Conservation (phyloP, 2,113 vertebrate genomes). For the Microtus ochrogaster region DNA sequence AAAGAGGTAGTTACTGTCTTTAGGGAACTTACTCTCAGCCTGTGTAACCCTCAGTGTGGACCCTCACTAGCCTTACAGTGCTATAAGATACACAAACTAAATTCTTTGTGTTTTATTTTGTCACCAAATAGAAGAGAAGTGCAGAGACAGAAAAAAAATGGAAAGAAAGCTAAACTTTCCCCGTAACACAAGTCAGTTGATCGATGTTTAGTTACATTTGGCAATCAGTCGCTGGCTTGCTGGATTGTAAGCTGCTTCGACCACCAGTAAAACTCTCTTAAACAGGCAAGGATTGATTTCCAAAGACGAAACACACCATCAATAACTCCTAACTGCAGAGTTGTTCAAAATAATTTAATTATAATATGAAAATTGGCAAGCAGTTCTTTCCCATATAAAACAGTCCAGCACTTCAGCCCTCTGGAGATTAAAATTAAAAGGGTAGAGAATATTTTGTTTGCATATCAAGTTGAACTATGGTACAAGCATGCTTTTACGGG, state of each 20-base stretch:
- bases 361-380: constrained; percentile 21
- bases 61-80: constrained; percentile 9
- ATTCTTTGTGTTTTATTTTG: neutral
- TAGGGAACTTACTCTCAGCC: neutral
- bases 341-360: constrained; percentile 25
- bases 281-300: neutral
- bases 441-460: neutral
- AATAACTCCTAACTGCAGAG: constrained; percentile 30
- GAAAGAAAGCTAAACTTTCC: neutral
- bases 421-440: neutral
- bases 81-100: neutral
- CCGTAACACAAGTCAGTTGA: neutral
- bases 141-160: constrained; percentile 4
- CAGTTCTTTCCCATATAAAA: constrained; percentile 6
- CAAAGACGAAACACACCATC: neutral
- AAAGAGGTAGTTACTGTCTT: neutral
- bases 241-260: neutral
- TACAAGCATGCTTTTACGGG: neutral
- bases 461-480: neutral
- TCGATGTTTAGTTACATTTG: constrained; percentile 18
- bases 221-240: neutral
- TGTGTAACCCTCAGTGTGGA: neutral
- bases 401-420: neutral
- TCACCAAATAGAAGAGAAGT: neutral
- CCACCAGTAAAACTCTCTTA: neutral